phyloP scores from a whole-genome alignment of 2,113 vertebrate genomes.

The Sorex araneus region DNA sequence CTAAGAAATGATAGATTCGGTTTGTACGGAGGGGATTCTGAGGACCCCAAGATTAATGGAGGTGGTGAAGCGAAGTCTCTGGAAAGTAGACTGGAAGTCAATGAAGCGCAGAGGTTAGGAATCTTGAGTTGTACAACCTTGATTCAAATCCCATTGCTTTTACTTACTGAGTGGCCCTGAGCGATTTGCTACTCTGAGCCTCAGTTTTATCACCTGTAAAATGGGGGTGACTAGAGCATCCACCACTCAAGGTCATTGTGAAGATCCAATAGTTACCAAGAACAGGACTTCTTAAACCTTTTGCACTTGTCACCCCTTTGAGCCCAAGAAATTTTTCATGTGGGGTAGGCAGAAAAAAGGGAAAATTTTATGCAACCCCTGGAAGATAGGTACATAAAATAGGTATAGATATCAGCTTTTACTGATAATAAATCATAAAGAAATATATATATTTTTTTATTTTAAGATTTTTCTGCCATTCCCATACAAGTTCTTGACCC shows the following conservation, averaged over 20 bases:
- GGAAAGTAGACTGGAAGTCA: not conserved
- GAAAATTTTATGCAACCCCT: too few species aligned
- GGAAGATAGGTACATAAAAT: too few species aligned
- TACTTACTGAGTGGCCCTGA: not conserved
- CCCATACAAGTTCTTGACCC: too few species aligned
- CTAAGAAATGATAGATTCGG: not conserved
- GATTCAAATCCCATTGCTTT: slow-evolving; percentile 1
- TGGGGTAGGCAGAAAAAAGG: too few species aligned
- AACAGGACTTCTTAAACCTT: too few species aligned
- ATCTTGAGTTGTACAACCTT: not conserved
- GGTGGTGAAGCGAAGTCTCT: not conserved
- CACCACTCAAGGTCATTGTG: not conserved
- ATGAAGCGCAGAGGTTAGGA: not conserved
- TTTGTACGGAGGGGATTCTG: not conserved
- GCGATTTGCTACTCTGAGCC: not conserved
- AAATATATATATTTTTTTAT: too few species aligned
- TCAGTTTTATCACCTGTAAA: not conserved
- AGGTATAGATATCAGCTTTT: too few species aligned
- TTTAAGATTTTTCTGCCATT: too few species aligned
- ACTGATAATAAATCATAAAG: too few species aligned
- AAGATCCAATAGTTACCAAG: not conserved
- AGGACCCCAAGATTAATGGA: not conserved
- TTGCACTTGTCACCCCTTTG: too few species aligned
- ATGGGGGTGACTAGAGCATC: not conserved
- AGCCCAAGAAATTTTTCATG: too few species aligned